Evolutionary conservation across 2,888 invertebrate species (phyloP).

Genomic region (Chymomyza caudatula): DNA sequence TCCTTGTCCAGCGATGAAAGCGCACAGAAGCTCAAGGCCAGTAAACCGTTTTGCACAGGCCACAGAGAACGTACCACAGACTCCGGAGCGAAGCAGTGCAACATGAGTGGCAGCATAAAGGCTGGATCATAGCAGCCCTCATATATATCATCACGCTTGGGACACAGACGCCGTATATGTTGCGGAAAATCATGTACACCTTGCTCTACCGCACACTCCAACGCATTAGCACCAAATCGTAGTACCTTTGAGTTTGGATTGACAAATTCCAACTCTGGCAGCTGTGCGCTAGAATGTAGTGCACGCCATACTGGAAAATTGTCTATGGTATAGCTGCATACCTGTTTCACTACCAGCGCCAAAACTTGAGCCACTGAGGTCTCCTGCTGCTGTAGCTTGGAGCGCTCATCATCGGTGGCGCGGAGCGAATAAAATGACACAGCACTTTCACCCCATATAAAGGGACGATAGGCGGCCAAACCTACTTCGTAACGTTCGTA

Average conservation of each 20-base stretch:
- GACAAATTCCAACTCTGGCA: slow-evolving; percentile 65
- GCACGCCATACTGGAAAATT: slow-evolving; percentile 84
- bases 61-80: slow-evolving; percentile 85
- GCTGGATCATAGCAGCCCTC: slow-evolving; percentile 87
- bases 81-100: slow-evolving; percentile 86
- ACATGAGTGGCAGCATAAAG: slow-evolving; percentile 88
- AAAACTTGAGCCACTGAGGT: slow-evolving; percentile 86
- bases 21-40: slow-evolving; percentile 85
- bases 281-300: slow-evolving; percentile 76
- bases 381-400: slow-evolving; percentile 82
- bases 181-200: slow-evolving; percentile 51
- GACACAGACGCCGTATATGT: slow-evolving; percentile 68
- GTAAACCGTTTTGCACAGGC: slow-evolving; percentile 84
- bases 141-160: slow-evolving; percentile 65
- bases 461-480: slow-evolving; percentile 85
- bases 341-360: slow-evolving; percentile 83
- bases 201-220: slow-evolving; percentile 72
- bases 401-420: slow-evolving; percentile 78
- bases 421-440: slow-evolving; percentile 86
- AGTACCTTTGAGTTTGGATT: slow-evolving; percentile 52
- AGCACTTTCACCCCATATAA: slow-evolving; percentile 90
- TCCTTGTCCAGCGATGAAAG: slow-evolving; percentile 83
- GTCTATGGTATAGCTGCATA: slow-evolving; percentile 83
- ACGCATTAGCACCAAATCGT: slow-evolving; percentile 62
- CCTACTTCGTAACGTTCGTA: slow-evolving; percentile 85